Base-by-base conservation (phyloP, 2,888 invertebrate species). In the Protophormia terraenovae region DNA sequence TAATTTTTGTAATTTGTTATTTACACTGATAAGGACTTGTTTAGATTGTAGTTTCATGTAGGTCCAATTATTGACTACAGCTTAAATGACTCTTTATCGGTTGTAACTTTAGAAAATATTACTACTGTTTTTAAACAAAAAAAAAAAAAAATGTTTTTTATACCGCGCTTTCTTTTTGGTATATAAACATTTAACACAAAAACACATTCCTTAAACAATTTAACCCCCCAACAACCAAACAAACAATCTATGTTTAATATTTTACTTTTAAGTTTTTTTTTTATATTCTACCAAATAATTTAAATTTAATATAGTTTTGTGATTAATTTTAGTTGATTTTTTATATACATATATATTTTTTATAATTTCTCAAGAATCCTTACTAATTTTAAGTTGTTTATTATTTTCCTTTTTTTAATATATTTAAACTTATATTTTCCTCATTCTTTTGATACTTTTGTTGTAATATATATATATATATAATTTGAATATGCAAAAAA, bases 211-310 rank as follows among this genome's bases (percentile, higher is more conserved):
- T 67, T 58, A 58, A 66, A 60, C 58, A 77, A 64, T 50, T 10
- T 41, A 47, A 76, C n/a, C 29, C 24, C 29, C 41, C n/a, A n/a
- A n/a, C n/a, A 41, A 76, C 16, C 16, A 67, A 66, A 78, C 8
- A 38, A 53, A 45, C 19, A 58, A 58, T 8, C 16, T 55, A 75
- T 27, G 38, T 73, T 62, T 29, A 47, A 58, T 60, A 77, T 77
- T 79, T 62, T n/a, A 22, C 12, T 22, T 50, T 8, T 78, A 71
- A 82, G 73, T 73, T 60, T 60, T 67, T 71, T 72, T 76, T 82
- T 73, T 75, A 73, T 81, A 45, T 78, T 85, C 76, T 81, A 84
- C 73, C 81, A 84, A 84, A 84, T 81, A 84, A 81, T 73, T 78
- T 81, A 55, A 64, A 55, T 81, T 66, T 60, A 69, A 81, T 62